A percentile compares a stretch with the other conserved stretches of the same genome.
These are phyloP conservation scores for Synanthedon formicaeformis DNA, from an alignment of 2,888 invertebrate species.

Conservation along the genomic window DNA sequence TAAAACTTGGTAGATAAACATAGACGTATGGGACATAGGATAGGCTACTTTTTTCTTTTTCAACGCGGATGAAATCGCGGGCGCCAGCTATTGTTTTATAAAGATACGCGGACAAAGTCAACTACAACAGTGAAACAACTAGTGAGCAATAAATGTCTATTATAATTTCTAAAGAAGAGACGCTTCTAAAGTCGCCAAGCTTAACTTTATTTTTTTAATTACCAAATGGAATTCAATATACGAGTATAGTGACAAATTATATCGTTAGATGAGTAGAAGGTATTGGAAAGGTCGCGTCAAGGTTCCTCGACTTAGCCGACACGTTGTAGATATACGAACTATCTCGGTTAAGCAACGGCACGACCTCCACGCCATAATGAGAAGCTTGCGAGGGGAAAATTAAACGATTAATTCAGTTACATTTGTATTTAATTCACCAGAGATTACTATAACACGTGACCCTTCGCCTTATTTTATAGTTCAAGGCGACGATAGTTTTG, in stretches of 20 bases:
- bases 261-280: slow-evolving; percentile 16
- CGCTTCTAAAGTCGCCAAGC: too few relatives aligned
- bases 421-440: slow-evolving; percentile 6
- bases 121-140: too few relatives aligned
- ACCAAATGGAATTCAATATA: background rate
- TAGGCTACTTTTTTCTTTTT: too few relatives aligned
- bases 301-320: slow-evolving; percentile 13
- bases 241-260: background rate
- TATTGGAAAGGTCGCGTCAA: slow-evolving; percentile 38
- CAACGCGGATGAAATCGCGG: too few relatives aligned
- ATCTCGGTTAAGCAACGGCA: slow-evolving; percentile 17
- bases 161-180: too few relatives aligned
- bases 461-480: slow-evolving; percentile 1
- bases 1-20: too few relatives aligned
- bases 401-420: slow-evolving; percentile 18
- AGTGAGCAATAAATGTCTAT: too few relatives aligned
- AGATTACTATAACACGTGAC: slow-evolving; percentile 5
- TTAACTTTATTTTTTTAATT: too few relatives aligned
- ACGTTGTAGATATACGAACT: slow-evolving; percentile 2
- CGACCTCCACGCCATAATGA: slow-evolving; percentile 22
- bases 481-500: background rate
- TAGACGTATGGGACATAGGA: too few relatives aligned
- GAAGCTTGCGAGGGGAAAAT: slow-evolving; percentile 15
- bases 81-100: too few relatives aligned
- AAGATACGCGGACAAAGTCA: too few relatives aligned